phyloP scores from a whole-genome alignment of 53 echinoderm and acorn worm genomes.

The Holothuria leucospilota region DNA sequence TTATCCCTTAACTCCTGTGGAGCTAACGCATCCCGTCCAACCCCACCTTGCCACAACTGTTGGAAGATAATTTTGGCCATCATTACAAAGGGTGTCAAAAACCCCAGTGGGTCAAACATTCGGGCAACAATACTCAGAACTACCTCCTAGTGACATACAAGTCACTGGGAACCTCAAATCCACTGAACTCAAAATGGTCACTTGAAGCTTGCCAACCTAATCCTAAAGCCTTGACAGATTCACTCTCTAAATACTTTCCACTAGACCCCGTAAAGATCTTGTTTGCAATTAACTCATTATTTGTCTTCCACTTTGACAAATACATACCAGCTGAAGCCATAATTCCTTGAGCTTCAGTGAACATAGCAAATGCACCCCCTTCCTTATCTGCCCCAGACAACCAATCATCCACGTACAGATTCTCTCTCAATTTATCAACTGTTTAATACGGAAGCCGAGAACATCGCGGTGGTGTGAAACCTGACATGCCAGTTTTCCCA shows the following conservation, averaged over 20 bases:
- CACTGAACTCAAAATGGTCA: neutral
- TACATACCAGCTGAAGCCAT: no score
- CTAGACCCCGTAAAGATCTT: neutral
- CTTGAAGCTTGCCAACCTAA: neutral
- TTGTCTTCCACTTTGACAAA: neutral
- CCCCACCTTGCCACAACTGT: no score
- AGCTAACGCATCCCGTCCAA: no score
- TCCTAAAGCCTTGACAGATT: neutral
- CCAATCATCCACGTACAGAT: constrained; percentile 28
- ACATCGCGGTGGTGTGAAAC: no score
- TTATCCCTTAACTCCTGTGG: no score
- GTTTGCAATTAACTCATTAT: neutral
- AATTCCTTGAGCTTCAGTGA: no score
- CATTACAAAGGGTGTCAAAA: constrained; percentile 7
- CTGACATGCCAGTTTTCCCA: no score
- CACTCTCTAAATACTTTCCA: neutral
- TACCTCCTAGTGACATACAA: neutral
- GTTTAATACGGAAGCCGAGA: no score
- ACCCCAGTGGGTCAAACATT: neutral
- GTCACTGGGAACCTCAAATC: no score
- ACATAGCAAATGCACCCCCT: no score
- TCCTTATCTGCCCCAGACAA: neutral
- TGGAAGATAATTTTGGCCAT: neutral
- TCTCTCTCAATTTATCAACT: neutral
- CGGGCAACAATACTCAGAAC: neutral